These are phyloP conservation scores for Hoplodrina ambigua DNA, from an alignment of 2,888 invertebrate species.

Conservation along the genomic window DNA sequence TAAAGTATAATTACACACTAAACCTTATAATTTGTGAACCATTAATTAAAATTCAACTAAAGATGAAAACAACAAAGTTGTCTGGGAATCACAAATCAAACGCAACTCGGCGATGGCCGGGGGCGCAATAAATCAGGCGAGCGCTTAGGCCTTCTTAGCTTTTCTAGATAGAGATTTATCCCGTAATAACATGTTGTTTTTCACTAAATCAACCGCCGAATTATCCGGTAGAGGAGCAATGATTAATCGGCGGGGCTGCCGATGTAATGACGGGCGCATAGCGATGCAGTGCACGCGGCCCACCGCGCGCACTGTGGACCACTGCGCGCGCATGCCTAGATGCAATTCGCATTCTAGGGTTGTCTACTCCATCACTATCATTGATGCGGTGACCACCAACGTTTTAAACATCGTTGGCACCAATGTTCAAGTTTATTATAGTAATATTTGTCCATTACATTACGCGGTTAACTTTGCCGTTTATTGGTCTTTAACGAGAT, in stretches of 20 bases:
- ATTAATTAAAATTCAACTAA: constrained; percentile 90
- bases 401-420: constrained; percentile 29
- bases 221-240: constrained; percentile 89
- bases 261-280: constrained; percentile 81
- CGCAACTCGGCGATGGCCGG: constrained; percentile 83
- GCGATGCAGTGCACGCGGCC: constrained; percentile 62
- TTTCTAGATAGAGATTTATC: constrained; percentile 91
- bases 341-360: constrained; percentile 43
- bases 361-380: constrained; percentile 37
- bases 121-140: constrained; percentile 86
- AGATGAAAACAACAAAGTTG: constrained; percentile 85
- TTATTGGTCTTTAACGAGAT: constrained; percentile 30
- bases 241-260: constrained; percentile 87
- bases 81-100: constrained; percentile 87
- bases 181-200: constrained; percentile 90
- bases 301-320: constrained; percentile 37
- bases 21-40: constrained; percentile 86
- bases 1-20: constrained; percentile 84
- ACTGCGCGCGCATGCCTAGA: constrained; percentile 42
- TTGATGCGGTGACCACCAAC: constrained; percentile 42
- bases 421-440: constrained; percentile 36
- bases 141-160: constrained; percentile 90
- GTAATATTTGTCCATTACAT: constrained; percentile 20
- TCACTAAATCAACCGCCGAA: constrained; percentile 90
- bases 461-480: constrained; percentile 12